Evolutionary conservation across 2,888 invertebrate genomes (phyloP).

Genomic region (Eristalinus aeneus): DNA sequence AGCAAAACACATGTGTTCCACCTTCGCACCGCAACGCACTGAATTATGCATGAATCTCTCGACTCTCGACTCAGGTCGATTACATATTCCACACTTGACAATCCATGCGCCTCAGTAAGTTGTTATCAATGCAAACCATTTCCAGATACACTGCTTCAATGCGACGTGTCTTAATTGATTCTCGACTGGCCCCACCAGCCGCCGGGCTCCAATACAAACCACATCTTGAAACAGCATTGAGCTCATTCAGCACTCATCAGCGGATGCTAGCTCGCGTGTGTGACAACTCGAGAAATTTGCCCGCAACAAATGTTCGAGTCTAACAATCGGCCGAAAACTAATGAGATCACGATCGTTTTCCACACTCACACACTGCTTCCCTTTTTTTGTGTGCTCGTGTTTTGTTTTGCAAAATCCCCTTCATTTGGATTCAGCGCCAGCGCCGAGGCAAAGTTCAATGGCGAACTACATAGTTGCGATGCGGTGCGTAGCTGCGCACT

Average conservation of each 20-base stretch:
- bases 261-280: neutral
- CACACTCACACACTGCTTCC: neutral
- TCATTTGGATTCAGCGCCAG: constrained; percentile 57
- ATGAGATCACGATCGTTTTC: constrained; percentile 64
- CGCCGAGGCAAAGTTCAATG: constrained; percentile 61
- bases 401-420: constrained; percentile 29
- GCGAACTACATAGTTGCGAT: constrained; percentile 57
- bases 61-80: constrained; percentile 13
- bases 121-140: constrained; percentile 45
- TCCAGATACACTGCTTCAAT: constrained; percentile 25
- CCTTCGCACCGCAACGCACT: constrained; percentile 31
- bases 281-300: constrained; percentile 41
- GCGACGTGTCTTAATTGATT: constrained; percentile 41
- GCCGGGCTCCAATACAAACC: constrained; percentile 34
- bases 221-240: constrained; percentile 43
- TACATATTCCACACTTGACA: constrained; percentile 58
- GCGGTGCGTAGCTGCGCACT: constrained; percentile 5
- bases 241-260: neutral
- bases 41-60: constrained; percentile 58
- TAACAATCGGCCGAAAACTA: constrained; percentile 44
- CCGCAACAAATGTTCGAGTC: constrained; percentile 39
- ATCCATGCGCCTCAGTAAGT: neutral
- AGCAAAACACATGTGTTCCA: constrained; percentile 27
- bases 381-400: neutral
- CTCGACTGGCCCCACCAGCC: constrained; percentile 9